phyloP scores from a whole-genome alignment of 2,797 vertebrate species.

The Periophthalmus magnuspinnatus region DNA sequence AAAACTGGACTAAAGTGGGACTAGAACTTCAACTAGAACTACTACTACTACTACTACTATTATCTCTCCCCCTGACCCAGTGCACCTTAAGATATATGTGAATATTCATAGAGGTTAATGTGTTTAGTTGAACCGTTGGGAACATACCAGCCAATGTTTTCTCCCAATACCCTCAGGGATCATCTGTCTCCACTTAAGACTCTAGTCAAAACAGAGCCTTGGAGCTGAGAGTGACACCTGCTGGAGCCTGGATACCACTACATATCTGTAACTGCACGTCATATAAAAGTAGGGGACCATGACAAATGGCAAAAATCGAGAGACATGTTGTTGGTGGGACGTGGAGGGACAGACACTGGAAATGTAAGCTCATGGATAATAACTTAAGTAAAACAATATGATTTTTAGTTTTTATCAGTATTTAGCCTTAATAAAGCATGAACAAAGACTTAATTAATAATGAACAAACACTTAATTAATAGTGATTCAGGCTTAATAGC shows the following conservation, averaged over 20 bases:
- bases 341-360: too few relatives aligned
- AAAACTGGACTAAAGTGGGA: too few relatives aligned
- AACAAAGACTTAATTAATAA: too few relatives aligned
- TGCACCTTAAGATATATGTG: neutral
- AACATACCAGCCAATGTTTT: neutral
- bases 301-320: neutral
- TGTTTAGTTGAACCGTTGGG: conserved; percentile 4
- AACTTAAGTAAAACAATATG: too few relatives aligned
- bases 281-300: neutral
- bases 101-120: conserved; percentile 7
- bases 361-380: too few relatives aligned
- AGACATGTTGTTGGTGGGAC: too few relatives aligned
- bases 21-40: neutral
- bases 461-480: too few relatives aligned
- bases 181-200: conserved; percentile 15
- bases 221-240: conserved; percentile 74
- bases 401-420: too few relatives aligned
- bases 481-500: too few relatives aligned
- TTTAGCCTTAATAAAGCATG: too few relatives aligned
- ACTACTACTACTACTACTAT: neutral
- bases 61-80: neutral
- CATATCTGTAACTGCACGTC: conserved; percentile 19
- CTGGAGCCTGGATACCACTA: conserved; percentile 58
- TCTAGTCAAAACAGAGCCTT: conserved; percentile 19
- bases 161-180: conserved; percentile 9